Conservation (phyloP, 2,888 invertebrate species). For the Apantesis nais region DNA sequence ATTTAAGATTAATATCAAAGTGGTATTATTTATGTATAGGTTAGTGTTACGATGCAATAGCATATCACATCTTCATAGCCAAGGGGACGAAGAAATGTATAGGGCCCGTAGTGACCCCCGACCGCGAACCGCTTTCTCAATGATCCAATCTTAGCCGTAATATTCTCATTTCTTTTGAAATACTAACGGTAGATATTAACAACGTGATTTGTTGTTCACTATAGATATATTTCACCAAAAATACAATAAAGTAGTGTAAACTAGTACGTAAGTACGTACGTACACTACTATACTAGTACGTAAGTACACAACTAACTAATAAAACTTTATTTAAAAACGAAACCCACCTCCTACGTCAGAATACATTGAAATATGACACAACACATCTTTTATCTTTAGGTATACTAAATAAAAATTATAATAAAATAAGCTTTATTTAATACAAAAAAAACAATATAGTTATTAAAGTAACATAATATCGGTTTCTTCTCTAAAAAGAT, state of each 20-base stretch:
- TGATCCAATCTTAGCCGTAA: slow-evolving; percentile 72
- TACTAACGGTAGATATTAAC: slow-evolving; percentile 33
- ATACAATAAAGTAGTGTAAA: not conserved
- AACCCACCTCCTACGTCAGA: not conserved
- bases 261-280: not conserved
- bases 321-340: no score
- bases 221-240: not conserved
- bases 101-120: slow-evolving; percentile 72
- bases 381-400: no score
- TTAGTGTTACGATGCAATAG: slow-evolving; percentile 21
- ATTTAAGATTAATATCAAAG: slow-evolving; percentile 11
- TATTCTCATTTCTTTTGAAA: slow-evolving; percentile 59
- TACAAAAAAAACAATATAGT: no score
- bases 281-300: no score
- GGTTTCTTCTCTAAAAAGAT: no score
- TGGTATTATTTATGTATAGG: slow-evolving; percentile 26
- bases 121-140: slow-evolving; percentile 78
- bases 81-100: slow-evolving; percentile 68
- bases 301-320: not conserved
- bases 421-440: no score
- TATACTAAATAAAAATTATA: no score
- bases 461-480: no score
- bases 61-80: slow-evolving; percentile 35
- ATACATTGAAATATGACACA: no score
- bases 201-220: slow-evolving; percentile 14